Percentiles rank a stretch among this genome's conserved stretches.
Conservation (phyloP, 2,113 vertebrate species). For the Bambusicola thoracicus region DNA sequence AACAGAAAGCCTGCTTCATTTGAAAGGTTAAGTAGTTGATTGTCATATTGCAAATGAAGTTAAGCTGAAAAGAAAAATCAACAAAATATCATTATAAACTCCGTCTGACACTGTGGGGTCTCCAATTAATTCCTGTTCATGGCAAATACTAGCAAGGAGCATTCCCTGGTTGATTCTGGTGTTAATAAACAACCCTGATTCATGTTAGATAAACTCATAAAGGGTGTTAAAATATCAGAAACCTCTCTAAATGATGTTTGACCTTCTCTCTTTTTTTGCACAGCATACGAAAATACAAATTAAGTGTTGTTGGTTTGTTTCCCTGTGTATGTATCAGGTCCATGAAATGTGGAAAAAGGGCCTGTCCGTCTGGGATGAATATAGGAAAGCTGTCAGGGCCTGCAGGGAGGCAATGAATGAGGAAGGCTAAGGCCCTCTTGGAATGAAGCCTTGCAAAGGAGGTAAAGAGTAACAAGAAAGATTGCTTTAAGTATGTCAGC, state of each 20-base stretch:
- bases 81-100: neutral
- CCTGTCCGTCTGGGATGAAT: too few species aligned
- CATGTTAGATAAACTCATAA: neutral
- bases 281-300: neutral
- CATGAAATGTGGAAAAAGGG: too few species aligned
- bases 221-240: neutral
- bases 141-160: neutral
- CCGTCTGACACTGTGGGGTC: neutral
- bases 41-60: neutral
- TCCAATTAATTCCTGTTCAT: neutral
- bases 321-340: neutral
- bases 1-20: neutral
- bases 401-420: too few species aligned
- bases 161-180: neutral
- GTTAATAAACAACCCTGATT: neutral
- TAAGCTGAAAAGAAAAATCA: neutral
- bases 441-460: too few species aligned
- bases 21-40: neutral
- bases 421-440: too few species aligned
- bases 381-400: too few species aligned
- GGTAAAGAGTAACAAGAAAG: too few species aligned
- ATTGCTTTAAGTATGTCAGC: too few species aligned
- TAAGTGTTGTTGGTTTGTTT: neutral
- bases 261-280: neutral
- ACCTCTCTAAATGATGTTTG: neutral